Evolutionary conservation across 2,888 invertebrate species (phyloP).

Genomic region (Caenorhabditis imperialis): DNA sequence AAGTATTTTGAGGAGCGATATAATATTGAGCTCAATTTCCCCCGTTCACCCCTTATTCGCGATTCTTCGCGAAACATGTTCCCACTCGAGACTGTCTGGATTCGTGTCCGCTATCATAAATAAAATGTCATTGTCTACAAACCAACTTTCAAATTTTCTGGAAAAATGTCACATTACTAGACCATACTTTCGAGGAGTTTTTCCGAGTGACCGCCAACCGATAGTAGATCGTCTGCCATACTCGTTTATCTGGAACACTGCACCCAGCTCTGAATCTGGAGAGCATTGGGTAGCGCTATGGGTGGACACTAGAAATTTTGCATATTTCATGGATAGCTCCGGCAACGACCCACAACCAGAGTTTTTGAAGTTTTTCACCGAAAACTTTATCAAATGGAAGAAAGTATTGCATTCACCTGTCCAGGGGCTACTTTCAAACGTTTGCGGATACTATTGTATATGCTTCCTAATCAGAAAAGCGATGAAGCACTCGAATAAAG

Average conservation of each 20-base stretch:
- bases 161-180: neutral
- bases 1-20: conserved; percentile 9
- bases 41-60: conserved; percentile 6
- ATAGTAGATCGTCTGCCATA: neutral
- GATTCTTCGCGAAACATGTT: conserved; percentile 2
- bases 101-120: neutral
- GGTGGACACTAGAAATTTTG: conserved; percentile 14
- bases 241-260: conserved; percentile 21
- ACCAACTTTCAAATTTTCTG: neutral
- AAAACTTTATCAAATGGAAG: conserved; percentile 12
- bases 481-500: neutral
- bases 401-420: conserved; percentile 4
- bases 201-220: neutral
- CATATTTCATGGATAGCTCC: conserved; percentile 5
- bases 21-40: neutral
- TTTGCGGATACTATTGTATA: conserved; percentile 19
- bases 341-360: conserved; percentile 3
- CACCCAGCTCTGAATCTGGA: conserved; percentile 1
- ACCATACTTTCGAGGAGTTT: neutral
- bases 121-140: conserved; percentile 13
- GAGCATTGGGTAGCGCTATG: conserved; percentile 20
- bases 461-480: conserved; percentile 12
- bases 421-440: conserved; percentile 3
- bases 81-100: conserved; percentile 7
- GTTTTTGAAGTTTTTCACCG: conserved; percentile 4